A percentile compares a stretch with the other conserved stretches of the same genome.
Conservation (phyloP, 2,888 invertebrate genomes). For the Lasioglossum figueresi region DNA sequence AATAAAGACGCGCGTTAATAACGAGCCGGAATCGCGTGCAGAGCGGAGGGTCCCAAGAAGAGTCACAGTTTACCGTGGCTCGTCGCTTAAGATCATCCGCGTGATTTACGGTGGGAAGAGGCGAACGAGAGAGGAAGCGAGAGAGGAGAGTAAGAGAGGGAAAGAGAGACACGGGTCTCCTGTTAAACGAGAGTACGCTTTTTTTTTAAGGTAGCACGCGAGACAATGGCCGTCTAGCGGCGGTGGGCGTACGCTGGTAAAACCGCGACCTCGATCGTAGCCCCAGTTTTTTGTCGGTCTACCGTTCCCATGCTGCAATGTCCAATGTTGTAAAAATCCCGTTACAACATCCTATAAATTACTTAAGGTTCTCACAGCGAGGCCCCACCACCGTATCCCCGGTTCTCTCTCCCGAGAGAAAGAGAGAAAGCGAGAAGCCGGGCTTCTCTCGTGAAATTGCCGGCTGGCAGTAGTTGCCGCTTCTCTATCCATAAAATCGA, state of each 20-base stretch:
- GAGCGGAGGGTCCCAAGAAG: neutral
- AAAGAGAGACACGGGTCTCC: constrained; percentile 53
- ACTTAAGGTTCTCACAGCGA: constrained; percentile 76
- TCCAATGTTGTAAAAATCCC: constrained; percentile 78
- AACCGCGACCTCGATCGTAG: constrained; percentile 77
- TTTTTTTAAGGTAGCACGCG: constrained; percentile 65
- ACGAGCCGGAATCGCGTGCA: neutral
- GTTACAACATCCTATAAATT: constrained; percentile 78
- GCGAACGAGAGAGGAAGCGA: neutral
- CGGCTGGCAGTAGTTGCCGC: constrained; percentile 56
- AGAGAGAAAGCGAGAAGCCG: neutral
- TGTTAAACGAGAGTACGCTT: constrained; percentile 78
- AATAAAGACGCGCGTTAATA: constrained; percentile 1
- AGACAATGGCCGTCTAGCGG: constrained; percentile 75
- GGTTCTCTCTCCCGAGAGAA: constrained; percentile 15
- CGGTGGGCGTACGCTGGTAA: constrained; percentile 74
- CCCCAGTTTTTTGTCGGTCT: constrained; percentile 76
- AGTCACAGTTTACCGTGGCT: constrained; percentile 33
- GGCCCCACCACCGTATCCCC: constrained; percentile 49
- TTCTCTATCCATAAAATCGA: constrained; percentile 63
- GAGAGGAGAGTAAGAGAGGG: neutral
- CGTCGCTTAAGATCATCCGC: constrained; percentile 63
- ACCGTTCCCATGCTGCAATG: constrained; percentile 78
- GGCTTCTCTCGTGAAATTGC: constrained; percentile 58
- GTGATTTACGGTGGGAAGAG: constrained; percentile 79